phyloP scores from a whole-genome alignment of 2,888 invertebrate species.

The Ferdinandea cuprea region DNA sequence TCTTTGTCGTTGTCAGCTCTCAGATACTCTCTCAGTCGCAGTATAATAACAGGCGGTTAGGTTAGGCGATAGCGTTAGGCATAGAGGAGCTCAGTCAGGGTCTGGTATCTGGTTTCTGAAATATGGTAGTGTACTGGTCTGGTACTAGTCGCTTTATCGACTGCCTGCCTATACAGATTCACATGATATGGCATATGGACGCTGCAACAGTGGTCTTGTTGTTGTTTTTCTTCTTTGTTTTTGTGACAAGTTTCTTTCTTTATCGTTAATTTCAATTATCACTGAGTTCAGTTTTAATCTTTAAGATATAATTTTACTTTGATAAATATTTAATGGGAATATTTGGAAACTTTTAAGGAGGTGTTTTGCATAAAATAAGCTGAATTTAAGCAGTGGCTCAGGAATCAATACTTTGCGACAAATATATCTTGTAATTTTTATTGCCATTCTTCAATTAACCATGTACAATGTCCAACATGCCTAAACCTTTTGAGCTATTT shows the following conservation, averaged over 20 bases:
- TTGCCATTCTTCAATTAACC: too few relatives aligned
- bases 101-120: slow-evolving; percentile 62
- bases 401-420: too few relatives aligned
- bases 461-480: too few relatives aligned
- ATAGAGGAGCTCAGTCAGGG: slow-evolving; percentile 41
- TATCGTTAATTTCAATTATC: slow-evolving; percentile 59
- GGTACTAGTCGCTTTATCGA: slow-evolving; percentile 24
- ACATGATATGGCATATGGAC: slow-evolving; percentile 28
- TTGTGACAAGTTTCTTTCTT: slow-evolving; percentile 57
- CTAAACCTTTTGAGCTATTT: too few relatives aligned
- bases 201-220: slow-evolving; percentile 26
- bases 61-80: not conserved
- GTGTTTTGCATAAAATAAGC: too few relatives aligned
- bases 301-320: slow-evolving; percentile 39
- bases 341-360: too few relatives aligned
- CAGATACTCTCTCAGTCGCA: slow-evolving; percentile 24
- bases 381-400: too few relatives aligned
- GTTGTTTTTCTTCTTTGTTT: slow-evolving; percentile 50
- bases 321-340: slow-evolving; percentile 4
- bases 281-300: slow-evolving; percentile 31
- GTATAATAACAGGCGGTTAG: slow-evolving; percentile 20
- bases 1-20: slow-evolving; percentile 32
- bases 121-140: slow-evolving; percentile 43
- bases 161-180: slow-evolving; percentile 42
- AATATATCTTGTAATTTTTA: too few relatives aligned